Evolutionary conservation across 2,888 invertebrate genomes (phyloP).

Genomic region (Tipula unca): DNA sequence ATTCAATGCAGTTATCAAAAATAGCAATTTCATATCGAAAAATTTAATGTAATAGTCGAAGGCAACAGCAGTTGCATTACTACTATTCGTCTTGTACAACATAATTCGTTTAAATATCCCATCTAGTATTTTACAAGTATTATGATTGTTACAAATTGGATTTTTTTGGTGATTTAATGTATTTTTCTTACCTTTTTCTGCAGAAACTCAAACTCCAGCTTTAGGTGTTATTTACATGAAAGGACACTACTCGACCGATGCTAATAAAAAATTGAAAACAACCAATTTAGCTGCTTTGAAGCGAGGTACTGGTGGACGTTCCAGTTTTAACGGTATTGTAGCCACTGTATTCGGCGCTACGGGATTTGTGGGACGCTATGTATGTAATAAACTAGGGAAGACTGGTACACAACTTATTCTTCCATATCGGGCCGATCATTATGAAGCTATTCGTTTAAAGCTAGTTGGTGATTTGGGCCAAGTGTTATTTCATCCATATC

Average conservation of each 20-base stretch:
- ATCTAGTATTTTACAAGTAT: constrained; percentile 47
- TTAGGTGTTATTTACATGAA: constrained; percentile 36
- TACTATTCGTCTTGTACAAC: constrained; percentile 42
- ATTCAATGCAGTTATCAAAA: constrained; percentile 79
- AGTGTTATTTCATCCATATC: constrained; percentile 78
- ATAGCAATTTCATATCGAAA: constrained; percentile 81
- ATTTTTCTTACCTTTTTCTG: not conserved
- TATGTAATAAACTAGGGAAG: constrained; percentile 85
- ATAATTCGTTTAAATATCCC: constrained; percentile 64
- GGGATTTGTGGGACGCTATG: constrained; percentile 81
- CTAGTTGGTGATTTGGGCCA: constrained; percentile 92
- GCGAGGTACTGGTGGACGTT: constrained; percentile 83
- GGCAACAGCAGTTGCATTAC: not conserved
- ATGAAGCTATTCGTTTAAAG: constrained; percentile 69
- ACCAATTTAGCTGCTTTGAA: constrained; percentile 60
- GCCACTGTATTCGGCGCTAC: constrained; percentile 96
- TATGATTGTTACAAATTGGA: constrained; percentile 52
- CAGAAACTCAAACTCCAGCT: constrained; percentile 34
- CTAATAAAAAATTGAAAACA: constrained; percentile 39
- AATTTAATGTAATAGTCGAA: constrained; percentile 61
- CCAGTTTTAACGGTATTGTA: constrained; percentile 93
- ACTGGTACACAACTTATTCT: constrained; percentile 80
- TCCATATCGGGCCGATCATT: constrained; percentile 84
- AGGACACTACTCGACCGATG: constrained; percentile 33
- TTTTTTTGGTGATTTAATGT: not conserved